Base-by-base conservation (phyloP, 1,140 invertebrate species). In the Pseudomyrmex dendroicus region DNA sequence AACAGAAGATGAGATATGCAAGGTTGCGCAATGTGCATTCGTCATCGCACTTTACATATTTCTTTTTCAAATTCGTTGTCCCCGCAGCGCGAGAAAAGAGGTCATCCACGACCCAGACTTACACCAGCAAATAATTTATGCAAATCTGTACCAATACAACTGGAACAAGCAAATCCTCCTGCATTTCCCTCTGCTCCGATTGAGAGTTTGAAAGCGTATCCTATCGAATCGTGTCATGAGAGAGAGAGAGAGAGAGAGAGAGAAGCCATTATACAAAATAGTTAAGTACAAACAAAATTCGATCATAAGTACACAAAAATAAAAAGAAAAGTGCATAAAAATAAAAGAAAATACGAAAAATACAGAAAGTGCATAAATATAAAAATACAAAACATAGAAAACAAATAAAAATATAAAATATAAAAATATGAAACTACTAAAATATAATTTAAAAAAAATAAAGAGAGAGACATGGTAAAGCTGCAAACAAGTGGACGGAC, bases 401-500 rank as follows among this genome's bases (percentile, higher is more conserved):
- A 7, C 5, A 35, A 7, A 35, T 35, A 35, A 35, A 35, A 35
- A 35, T 0, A 35, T 35, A 35, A 35, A 35, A 35, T 35, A 35
- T 35, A 5, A 35, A 35, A 35, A 35, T 35, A 35, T 35, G 35
- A 35, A 35, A 35, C 5, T 35, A 7, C 35, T 35, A 35, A 35
- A 35, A 35, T 35, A 35, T 35, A 35, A 35, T 35, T 35, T 7
- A 35, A 35, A 7, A 4, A 35, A 35, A 35, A 35, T 35, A 35
- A 12, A 77, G 17, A 57, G 25, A 8, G n/a, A 77, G 13, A 66
- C 44, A 66, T 70, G 80, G 73, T 83, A 82, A 82, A 89, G 73
- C 82, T 86, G 82, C 77, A 89, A 89, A 89, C 87, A 86, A 89
- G 88, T 83, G 84, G 68, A 89, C 73, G 87, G 66, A 89, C 88